Percentiles rank a stretch among this genome's conserved stretches.
These are phyloP conservation scores for Bubo scandiacus DNA, from an alignment of 2,113 vertebrate species.

Conservation along the genomic window DNA sequence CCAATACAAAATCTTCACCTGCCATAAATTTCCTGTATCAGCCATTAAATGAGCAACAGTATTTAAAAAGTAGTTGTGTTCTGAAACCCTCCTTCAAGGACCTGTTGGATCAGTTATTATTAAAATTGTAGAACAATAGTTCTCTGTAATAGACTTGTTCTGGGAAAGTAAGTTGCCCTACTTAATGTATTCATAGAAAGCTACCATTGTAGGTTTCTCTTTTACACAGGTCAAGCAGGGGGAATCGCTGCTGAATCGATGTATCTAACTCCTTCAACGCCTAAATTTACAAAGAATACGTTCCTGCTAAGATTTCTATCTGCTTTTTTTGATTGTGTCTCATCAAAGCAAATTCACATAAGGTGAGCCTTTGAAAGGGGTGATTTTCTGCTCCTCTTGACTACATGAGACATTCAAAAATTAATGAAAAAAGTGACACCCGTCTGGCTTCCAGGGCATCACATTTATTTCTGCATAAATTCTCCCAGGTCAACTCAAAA, in stretches of 20 bases:
- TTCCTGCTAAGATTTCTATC: constrained; percentile 76
- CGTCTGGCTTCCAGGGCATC: constrained; percentile 71
- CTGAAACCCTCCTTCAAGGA: constrained; percentile 29
- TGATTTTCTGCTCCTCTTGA: constrained; percentile 78
- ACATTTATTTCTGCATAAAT: constrained; percentile 85
- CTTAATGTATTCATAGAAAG: constrained; percentile 79
- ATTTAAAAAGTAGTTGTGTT: neutral
- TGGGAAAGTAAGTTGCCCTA: constrained; percentile 35
- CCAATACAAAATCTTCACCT: neutral
- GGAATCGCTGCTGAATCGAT: constrained; percentile 80
- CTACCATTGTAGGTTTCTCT: constrained; percentile 76
- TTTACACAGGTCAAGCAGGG: constrained; percentile 84
- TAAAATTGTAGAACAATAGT: constrained; percentile 31
- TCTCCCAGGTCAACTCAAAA: constrained; percentile 81
- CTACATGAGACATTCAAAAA: constrained; percentile 78
- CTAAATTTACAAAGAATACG: constrained; percentile 75
- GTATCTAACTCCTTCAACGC: constrained; percentile 58
- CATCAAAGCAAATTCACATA: constrained; percentile 81
- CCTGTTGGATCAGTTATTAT: constrained; percentile 15
- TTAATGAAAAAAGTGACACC: constrained; percentile 86
- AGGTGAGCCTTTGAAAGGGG: constrained; percentile 73
- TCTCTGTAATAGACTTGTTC: neutral
- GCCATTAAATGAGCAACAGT: neutral
- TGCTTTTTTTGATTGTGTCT: constrained; percentile 81
- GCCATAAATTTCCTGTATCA: neutral